phyloP scores from a whole-genome alignment of 2,888 invertebrate species.

The Pardosa pseudoannulata region DNA sequence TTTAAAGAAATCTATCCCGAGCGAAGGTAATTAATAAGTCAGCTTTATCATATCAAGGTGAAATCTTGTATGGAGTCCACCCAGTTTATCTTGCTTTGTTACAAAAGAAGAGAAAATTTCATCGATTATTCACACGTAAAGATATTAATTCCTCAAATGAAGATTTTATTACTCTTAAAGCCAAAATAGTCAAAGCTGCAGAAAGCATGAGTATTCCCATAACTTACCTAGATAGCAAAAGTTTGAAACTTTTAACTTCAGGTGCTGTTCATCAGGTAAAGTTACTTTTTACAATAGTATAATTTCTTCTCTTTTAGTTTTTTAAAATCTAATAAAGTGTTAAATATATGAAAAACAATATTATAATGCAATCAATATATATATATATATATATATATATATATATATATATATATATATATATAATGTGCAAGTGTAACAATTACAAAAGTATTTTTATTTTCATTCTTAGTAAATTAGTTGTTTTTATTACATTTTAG shows the following conservation, averaged over 20 bases:
- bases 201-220: constrained; percentile 14
- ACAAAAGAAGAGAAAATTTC: constrained; percentile 38
- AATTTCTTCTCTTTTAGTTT: too few species aligned
- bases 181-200: constrained; percentile 43
- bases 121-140: constrained; percentile 37
- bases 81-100: constrained; percentile 66
- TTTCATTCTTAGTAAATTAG: too few species aligned
- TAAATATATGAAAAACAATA: too few species aligned
- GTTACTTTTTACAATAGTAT: too few species aligned
- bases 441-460: too few species aligned
- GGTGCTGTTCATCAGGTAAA: constrained; percentile 63
- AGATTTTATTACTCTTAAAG: constrained; percentile 6
- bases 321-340: too few species aligned
- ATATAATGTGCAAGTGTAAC: too few species aligned
- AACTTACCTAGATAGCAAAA: constrained; percentile 8
- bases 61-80: constrained; percentile 68
- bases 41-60: constrained; percentile 39
- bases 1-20: constrained; percentile 29
- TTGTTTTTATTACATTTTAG: too few species aligned
- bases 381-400: too few species aligned
- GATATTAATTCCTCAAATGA: too few species aligned
- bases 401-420: too few species aligned
- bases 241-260: constrained; percentile 45
- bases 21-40: not conserved
- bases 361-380: too few species aligned